Base-by-base conservation (phyloP, 37 sponge, comb jelly and placozoan genomes). In the Agelas oroides region DNA sequence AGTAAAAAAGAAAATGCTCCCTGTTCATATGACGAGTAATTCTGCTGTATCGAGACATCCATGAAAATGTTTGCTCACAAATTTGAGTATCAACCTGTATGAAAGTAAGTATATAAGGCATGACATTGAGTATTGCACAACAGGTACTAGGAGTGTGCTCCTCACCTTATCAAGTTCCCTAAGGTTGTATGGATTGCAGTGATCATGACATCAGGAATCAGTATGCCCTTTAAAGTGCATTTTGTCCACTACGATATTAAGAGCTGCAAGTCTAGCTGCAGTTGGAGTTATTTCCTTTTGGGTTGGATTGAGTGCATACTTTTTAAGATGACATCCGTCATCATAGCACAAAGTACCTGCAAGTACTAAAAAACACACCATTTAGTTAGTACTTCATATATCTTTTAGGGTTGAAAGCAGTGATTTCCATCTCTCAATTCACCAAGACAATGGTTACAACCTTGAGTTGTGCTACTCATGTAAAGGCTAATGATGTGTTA, bases 281-380 rank as follows among this genome's bases (percentile, higher is more conserved):
- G 64, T 40, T 0, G 2, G 21, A 14, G 88, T 88, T 0, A 79
- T 30, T 15, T 71, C 25, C 21, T 16, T 2, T 79, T 80, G 46
- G 18, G 30, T 27, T 38, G 39, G 35, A 53, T 87, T 79, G 1
- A 16, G 18, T 24, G 82, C 70, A 60, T 65, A 81, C 61, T 80
- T 80, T 46, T 56, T 72, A 5, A 83, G 25, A 38, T 83, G 85
- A 34, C 85, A 84, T 1, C 75, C 76, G 53, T 84, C 89, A 88
- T 82, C 89, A 81, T 88, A 88, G 78, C 77, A 75, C 5, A 78
- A 17, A 53, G 34, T 25, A 59, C 73, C 75, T 87, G 60, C 21
- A 30, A 36, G 5, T 65, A 24, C 25, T 23, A 24, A 24, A 65
- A 16, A 24, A n/a, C n/a, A n/a, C n/a, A n/a, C n/a, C n/a, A n/a